phyloP scores from a whole-genome alignment of 2,797 vertebrate species.

The Mallotus villosus region DNA sequence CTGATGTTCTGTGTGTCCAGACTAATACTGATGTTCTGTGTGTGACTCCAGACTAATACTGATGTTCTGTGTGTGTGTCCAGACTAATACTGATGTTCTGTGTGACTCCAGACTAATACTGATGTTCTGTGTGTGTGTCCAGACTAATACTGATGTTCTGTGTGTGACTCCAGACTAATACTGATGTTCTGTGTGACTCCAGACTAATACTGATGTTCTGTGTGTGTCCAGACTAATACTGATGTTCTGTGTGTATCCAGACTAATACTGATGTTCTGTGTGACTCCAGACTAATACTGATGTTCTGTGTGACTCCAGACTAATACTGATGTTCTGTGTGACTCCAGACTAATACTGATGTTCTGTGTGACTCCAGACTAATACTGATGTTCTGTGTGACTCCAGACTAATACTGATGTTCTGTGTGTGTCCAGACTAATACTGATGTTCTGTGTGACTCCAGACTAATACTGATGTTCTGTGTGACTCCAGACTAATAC shows the following conservation, averaged over 20 bases:
- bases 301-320: background rate
- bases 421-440: background rate
- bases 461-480: no score
- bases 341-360: no score
- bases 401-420: no score
- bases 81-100: background rate
- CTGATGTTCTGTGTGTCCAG: background rate
- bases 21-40: background rate
- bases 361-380: background rate
- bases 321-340: background rate
- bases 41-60: background rate
- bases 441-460: no score
- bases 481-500: background rate
- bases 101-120: no score
- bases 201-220: no score
- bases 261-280: background rate
- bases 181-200: no score
- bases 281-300: no score
- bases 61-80: background rate
- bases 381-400: no score
- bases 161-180: background rate
- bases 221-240: background rate
- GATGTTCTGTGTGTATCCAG: background rate
- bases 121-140: background rate
- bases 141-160: background rate